phyloP scores from a whole-genome alignment of 2,113 vertebrate species.

The Rissa tridactyla region DNA sequence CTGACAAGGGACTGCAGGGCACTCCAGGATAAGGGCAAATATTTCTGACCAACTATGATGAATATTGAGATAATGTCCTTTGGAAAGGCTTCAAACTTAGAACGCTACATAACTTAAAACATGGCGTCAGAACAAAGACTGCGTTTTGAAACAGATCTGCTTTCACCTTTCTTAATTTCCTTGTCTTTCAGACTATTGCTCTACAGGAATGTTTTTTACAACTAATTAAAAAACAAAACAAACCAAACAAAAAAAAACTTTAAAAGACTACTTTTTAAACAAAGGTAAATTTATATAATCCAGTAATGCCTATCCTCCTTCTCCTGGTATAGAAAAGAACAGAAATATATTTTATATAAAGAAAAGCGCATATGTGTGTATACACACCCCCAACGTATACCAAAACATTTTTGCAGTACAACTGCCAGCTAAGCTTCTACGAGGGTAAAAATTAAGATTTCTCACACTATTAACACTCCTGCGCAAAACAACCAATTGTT shows the following conservation, averaged over 20 bases:
- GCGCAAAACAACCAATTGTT: not conserved
- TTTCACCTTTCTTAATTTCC: not conserved
- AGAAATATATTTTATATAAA: not conserved
- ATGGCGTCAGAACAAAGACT: not conserved
- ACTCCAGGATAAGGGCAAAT: not conserved
- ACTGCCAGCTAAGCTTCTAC: not conserved
- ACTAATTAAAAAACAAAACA: not conserved
- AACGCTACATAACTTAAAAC: not conserved
- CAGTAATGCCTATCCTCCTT: not conserved
- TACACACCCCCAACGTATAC: not conserved
- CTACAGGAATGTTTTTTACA: not conserved
- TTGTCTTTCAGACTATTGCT: not conserved
- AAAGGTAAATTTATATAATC: not conserved
- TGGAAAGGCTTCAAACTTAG: not conserved
- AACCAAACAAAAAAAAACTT: not conserved
- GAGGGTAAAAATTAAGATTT: not conserved
- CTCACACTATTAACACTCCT: not conserved
- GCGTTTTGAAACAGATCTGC: not conserved
- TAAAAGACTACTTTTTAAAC: not conserved
- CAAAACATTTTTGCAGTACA: not conserved
- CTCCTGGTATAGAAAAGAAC: not conserved
- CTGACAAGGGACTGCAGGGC: not conserved
- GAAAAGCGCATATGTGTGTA: not conserved
- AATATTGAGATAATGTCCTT: not conserved
- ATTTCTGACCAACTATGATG: not conserved